Evolutionary conservation across 2,888 invertebrate species (phyloP), one percentile per base, ranked within the genome.

Genomic region (Eupithecia inturbata): DNA sequence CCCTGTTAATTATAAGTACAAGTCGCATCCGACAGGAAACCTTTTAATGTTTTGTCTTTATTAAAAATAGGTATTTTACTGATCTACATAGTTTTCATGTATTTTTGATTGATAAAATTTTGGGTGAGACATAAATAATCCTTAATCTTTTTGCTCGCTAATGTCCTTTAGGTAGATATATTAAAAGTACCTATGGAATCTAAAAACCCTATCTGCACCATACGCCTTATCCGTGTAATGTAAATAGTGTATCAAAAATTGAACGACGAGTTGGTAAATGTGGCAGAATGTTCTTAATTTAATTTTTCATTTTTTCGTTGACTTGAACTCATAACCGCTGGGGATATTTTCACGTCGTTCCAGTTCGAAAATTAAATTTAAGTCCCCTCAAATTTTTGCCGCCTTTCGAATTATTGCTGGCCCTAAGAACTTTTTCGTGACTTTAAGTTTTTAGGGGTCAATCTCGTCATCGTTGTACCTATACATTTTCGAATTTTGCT

Each of bases 1-100:
- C 86, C 83, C 91, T 91, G 95, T 95, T 96, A 95, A 95, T 95
- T 96, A 95, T 89, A 92, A 95, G 93, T 95, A 95, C 95, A 95
- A 95, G 95, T 95, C 94, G 83, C 87, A 78, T 79, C 80, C 78
- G 82, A 84, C 82, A 82, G 81, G 85, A 86, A 84, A 88, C 91
- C 91, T 91, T 91, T 88, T 88, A 89, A 87, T 90, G 85, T 89
- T 89, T 91, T 80, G 82, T 82, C 80, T 82, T 79, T 81, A 83
- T 83, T 76, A 74, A 78, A 64, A 33, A 64, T 33, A 72, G 57
- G 31, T 14, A 70, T 70, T 41, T 39, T 36, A 64, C 33, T 64
- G 19, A 26, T 53, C 53, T 53, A 53, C 22, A 49, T 31, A 68
- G 57, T 70, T 49, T 3, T 26, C n/a, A 49, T 64, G 28, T 5